Evolutionary conservation across 53 echinoderm and acorn worm genomes (phyloP), one percentile per base, ranked within the genome.

Genomic region (Arbacia lixula): DNA sequence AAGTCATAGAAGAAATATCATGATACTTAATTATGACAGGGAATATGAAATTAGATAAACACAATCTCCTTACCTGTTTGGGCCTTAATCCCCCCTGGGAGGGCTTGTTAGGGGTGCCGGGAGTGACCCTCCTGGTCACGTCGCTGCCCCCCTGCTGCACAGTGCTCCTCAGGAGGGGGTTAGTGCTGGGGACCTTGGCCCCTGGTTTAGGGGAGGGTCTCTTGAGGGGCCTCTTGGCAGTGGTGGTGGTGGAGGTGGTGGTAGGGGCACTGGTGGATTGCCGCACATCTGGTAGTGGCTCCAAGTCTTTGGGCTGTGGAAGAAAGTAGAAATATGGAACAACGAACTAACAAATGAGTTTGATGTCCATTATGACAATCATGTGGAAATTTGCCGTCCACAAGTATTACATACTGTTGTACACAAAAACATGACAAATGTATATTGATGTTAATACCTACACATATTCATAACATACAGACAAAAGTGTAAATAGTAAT

Each of bases 101-200:
- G 3, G 60, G 11, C 38, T 40, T 32, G 53, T 74, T 51, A 20
- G 74, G 54, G 2, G 74, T 43, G 1, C 74, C 74, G 11, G 54
- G 74, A 9, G 42, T 42, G 0, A 26, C 84, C 56, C 55, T 87
- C 55, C 81, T 91, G 51, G 76, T 78, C 28, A 63, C 50, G 21
- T 78, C 56, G 28, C 14, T 68, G 26, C 55, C 60, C 12, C 31
- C 33, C 21, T 56, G 71, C 56, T 66, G 56, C 34, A 61, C 60
- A 31, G 79, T 53, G 34, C 90, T 90, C 80, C 85, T 86, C 57
- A 89, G 46, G 24, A 94, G 84, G 19, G 94, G 94, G 63, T 94
- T 94, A 54, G 84, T 75, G 12, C 83, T 34, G 11, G 85, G 86
- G n/a, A 94, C 49, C n/a, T 77, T 89, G 34, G 91, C 94, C 43